Conservation (phyloP, 2,113 vertebrate species). For the Labrus mixtus region DNA sequence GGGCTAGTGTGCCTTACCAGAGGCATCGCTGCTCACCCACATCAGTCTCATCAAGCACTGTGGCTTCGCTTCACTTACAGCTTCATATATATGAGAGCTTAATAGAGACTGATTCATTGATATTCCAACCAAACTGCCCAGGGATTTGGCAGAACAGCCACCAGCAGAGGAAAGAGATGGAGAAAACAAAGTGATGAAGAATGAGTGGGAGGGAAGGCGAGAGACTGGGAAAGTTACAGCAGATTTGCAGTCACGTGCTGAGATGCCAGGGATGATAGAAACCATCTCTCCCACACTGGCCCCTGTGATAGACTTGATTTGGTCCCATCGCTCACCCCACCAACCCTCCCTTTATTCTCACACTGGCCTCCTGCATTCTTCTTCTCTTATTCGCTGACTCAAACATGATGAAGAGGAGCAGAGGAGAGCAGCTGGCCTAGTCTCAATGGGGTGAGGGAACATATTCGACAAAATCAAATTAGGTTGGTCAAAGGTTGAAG, state of each 20-base stretch:
- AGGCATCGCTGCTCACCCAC: constrained; percentile 65
- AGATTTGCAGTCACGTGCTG: constrained; percentile 50
- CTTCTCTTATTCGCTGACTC: constrained; percentile 54
- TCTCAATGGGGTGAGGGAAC: constrained; percentile 59
- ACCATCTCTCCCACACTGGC: constrained; percentile 55
- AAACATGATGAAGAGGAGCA: constrained; percentile 64
- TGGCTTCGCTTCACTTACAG: constrained; percentile 63
- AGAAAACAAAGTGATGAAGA: constrained; percentile 65
- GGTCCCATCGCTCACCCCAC: constrained; percentile 26
- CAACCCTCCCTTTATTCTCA: constrained; percentile 39
- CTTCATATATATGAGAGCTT: constrained; percentile 57
- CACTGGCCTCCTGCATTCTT: constrained; percentile 34
- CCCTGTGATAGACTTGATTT: constrained; percentile 58
- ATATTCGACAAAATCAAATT: constrained; percentile 79
- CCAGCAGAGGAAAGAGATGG: constrained; percentile 42
- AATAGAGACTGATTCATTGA: constrained; percentile 72
- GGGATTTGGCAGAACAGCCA: constrained; percentile 58
- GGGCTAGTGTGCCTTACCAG: constrained; percentile 58
- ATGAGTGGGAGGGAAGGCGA: constrained; percentile 33
- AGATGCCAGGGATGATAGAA: constrained; percentile 70
- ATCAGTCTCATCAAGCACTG: constrained; percentile 57
- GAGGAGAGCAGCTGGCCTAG: constrained; percentile 57
- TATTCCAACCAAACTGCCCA: constrained; percentile 58
- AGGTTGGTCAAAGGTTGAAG: constrained; percentile 75
- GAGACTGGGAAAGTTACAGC: constrained; percentile 46